Percentiles rank a stretch among this genome's conserved stretches.
These are phyloP conservation scores for Malurus alboscapulatus DNA, from an alignment of 2,113 vertebrate genomes.

Conservation along the genomic window DNA sequence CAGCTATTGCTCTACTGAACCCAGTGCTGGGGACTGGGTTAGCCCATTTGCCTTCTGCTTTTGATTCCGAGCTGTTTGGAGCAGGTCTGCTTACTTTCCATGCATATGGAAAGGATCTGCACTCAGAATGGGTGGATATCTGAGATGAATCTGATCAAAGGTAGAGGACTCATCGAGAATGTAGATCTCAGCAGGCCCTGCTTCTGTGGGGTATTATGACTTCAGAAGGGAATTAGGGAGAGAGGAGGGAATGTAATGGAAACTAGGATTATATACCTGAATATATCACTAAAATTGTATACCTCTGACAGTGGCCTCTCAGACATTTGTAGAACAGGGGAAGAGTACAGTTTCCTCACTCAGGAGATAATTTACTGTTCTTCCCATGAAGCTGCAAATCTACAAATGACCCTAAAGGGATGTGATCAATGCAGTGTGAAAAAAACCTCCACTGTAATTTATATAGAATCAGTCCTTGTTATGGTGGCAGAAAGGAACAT, in stretches of 20 bases:
- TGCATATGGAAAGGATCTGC: background rate
- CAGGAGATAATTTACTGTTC: background rate
- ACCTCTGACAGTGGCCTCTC: background rate
- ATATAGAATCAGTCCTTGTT: background rate
- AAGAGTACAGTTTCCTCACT: background rate
- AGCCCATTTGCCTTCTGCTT: background rate
- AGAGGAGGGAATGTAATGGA: background rate
- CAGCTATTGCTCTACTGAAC: background rate
- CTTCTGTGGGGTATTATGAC: background rate
- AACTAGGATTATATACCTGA: background rate
- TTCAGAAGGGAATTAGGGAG: background rate
- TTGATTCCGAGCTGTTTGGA: background rate
- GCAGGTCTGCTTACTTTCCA: background rate
- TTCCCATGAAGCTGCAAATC: background rate
- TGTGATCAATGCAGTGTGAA: background rate
- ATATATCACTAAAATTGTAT: background rate
- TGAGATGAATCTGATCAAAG: background rate
- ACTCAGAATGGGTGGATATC: background rate
- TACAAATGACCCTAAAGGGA: background rate
- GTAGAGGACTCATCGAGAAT: background rate
- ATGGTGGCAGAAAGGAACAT: background rate
- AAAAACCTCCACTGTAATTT: background rate
- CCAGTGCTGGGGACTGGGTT: background rate
- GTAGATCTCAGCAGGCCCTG: background rate
- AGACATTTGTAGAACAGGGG: background rate